Evolutionary conservation across 2,113 vertebrate species (phyloP), one percentile per base, ranked within the genome.

Genomic region (Entomyzon cyanotis): DNA sequence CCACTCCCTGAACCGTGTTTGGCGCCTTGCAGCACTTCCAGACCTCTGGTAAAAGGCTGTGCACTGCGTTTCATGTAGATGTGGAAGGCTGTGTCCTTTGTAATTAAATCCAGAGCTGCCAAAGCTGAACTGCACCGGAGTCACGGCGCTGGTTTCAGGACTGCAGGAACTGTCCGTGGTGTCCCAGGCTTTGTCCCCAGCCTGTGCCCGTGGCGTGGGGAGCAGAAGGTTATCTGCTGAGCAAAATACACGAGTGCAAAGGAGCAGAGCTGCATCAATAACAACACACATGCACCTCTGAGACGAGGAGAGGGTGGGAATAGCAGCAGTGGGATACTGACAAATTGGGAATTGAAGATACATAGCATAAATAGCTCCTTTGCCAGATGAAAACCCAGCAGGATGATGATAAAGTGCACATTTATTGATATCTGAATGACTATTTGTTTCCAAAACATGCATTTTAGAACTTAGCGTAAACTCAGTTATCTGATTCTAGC

Each of bases 401-500:
- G 88, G 84, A 42, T 69, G 89, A 91, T 90, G 67, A 93, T 96
- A 46, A 89, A 96, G 50, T 74, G 30, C 44, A 47, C 78, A 55
- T 87, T 94, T 93, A 95, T 91, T 97, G 90, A 88, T 90, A 64
- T 71, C 76, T 73, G 55, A 94, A 63, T 86, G 94, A 87, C 58
- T 92, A 70, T 86, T 96, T 89, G 80, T 95, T 96, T 52, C 52
- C 23, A 91, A 50, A 90, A 87, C 62, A 71, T 44, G 59, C 18
- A n/a, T 91, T 96, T 96, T 77, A 56, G 81, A 86, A 96, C 63
- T 93, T 92, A 88, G 35, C 67, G 93, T 97, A 87, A 95, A 92
- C 87, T 93, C 59, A 60, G 58, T 87, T 95, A 92, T 92, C 71
- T 46, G 79, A 94, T 92, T 87, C 56, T 87, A 87, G 64, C 80